Evolutionary conservation across 2,888 invertebrate genomes (phyloP).

Genomic region (Pharmacophagus antenor): DNA sequence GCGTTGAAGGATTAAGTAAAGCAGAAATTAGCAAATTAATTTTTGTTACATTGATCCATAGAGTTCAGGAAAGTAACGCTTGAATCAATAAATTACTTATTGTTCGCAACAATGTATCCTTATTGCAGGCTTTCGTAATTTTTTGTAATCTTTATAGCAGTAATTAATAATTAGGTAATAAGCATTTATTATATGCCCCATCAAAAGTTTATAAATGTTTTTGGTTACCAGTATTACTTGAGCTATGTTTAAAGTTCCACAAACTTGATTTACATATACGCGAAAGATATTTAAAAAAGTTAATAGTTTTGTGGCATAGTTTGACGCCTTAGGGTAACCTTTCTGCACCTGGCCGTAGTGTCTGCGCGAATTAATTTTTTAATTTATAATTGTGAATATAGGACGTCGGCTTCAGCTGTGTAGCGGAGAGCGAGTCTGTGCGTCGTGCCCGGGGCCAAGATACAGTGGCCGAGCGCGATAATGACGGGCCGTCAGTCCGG

Average conservation of each 20-base stretch:
- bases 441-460: conserved; percentile 44
- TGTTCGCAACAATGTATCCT: not conserved
- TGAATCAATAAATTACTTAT: not conserved
- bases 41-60: no score
- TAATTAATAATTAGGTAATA: conserved; percentile 71
- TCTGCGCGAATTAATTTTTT: conserved; percentile 22
- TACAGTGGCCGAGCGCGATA: conserved; percentile 60
- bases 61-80: no score
- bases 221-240: conserved; percentile 49
- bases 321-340: not conserved
- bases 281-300: not conserved
- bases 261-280: not conserved
- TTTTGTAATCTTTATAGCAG: conserved; percentile 41
- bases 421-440: conserved; percentile 31
- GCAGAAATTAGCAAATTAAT: no score
- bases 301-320: not conserved
- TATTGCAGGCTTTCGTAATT: not conserved
- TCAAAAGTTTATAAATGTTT: conserved; percentile 70
- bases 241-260: conserved; percentile 41
- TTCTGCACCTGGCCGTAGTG: not conserved
- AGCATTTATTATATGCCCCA: conserved; percentile 63
- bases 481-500: conserved; percentile 71
- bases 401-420: conserved; percentile 16
- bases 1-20: no score
- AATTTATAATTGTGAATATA: conserved; percentile 17